Conservation (phyloP, 2,888 invertebrate genomes). For the Ceramica pisi region DNA sequence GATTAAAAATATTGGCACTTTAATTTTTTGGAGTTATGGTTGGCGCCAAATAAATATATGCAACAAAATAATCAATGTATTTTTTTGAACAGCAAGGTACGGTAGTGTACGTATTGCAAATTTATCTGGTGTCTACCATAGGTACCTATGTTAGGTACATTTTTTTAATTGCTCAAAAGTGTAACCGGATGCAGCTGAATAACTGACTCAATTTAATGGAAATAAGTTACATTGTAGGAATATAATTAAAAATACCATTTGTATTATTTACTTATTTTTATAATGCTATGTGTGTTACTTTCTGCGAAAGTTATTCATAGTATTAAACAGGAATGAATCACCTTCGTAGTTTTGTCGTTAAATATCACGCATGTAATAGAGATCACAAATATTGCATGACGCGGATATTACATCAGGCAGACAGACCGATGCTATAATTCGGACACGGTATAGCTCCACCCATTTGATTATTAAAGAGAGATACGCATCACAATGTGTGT, state of each 20-base stretch:
- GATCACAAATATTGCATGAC: neutral
- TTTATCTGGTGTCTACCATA: too few species aligned
- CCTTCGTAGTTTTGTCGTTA: conserved; percentile 41
- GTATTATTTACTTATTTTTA: conserved; percentile 1
- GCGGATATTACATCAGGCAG: neutral
- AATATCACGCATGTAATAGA: neutral
- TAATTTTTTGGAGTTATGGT: too few species aligned
- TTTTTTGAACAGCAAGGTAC: too few species aligned
- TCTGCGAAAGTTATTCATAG: conserved; percentile 50
- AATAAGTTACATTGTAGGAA: too few species aligned
- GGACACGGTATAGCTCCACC: neutral
- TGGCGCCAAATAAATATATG: too few species aligned
- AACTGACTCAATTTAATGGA: too few species aligned
- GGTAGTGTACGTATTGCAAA: too few species aligned
- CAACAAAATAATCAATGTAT: too few species aligned
- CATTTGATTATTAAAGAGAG: neutral
- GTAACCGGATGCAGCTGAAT: too few species aligned
- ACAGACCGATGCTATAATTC: conserved; percentile 3
- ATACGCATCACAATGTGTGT: neutral
- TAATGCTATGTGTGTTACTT: conserved; percentile 4
- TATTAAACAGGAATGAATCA: conserved; percentile 39
- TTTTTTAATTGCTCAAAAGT: too few species aligned
- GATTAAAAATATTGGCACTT: neutral
- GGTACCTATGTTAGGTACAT: too few species aligned
- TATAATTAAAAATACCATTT: neutral